Conservation (phyloP, 2,888 invertebrate species). For the Agrotis clavis region DNA sequence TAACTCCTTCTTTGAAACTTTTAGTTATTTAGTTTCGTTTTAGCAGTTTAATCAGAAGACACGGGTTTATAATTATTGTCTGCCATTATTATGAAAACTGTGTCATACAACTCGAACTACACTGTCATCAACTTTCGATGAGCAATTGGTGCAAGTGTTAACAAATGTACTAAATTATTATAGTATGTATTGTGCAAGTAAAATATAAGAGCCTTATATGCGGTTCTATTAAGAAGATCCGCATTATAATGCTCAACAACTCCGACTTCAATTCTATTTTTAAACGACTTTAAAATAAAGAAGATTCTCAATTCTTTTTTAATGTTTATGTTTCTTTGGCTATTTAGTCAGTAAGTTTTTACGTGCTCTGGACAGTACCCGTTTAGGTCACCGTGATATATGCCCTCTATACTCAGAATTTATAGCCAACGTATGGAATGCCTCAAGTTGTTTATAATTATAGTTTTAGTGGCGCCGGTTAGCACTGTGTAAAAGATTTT, state of each 20-base stretch:
- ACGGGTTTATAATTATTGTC: no score
- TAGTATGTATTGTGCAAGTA: no score
- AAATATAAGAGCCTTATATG: no score
- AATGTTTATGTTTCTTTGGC: not conserved
- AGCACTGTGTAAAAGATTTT: slow-evolving; percentile 13
- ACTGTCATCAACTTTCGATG: not conserved
- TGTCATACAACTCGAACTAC: not conserved
- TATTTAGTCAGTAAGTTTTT: not conserved
- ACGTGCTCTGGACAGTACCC: slow-evolving; percentile 5
- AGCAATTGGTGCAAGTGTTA: not conserved
- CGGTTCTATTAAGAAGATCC: no score
- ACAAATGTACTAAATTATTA: not conserved
- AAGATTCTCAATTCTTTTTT: no score
- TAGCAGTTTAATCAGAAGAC: not conserved
- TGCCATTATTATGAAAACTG: not conserved
- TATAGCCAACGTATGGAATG: slow-evolving; percentile 43
- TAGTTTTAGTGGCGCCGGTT: slow-evolving; percentile 32
- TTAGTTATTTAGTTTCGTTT: slow-evolving; percentile 1
- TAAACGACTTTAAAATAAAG: no score
- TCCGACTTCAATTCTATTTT: no score
- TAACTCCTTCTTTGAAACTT: slow-evolving; percentile 10
- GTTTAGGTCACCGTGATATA: slow-evolving; percentile 32
- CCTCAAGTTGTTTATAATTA: slow-evolving; percentile 35
- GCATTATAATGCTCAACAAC: no score
- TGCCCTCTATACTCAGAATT: slow-evolving; percentile 11